phyloP scores from a whole-genome alignment of 2,888 invertebrate genomes.

The Germaria angustata region DNA sequence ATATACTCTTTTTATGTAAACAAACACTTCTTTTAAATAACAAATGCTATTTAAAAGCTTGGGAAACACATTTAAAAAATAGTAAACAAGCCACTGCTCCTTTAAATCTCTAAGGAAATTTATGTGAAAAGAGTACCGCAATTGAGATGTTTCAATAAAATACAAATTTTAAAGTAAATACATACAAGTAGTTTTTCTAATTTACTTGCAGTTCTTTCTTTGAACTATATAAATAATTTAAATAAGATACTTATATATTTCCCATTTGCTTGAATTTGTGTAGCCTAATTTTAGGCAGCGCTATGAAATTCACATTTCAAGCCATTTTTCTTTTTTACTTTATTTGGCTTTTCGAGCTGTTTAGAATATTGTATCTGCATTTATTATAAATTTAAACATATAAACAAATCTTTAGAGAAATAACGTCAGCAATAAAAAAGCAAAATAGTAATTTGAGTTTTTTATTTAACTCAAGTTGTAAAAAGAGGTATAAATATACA shows the following conservation, averaged over 20 bases:
- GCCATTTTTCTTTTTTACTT: background rate
- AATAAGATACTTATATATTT: conserved; percentile 22
- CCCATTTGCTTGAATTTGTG: background rate
- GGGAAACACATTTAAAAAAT: too few relatives aligned
- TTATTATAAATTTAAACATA: conserved; percentile 56
- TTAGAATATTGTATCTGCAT: conserved; percentile 54
- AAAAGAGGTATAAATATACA: conserved; percentile 38
- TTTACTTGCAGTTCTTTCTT: background rate
- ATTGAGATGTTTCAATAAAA: background rate
- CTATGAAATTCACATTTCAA: background rate
- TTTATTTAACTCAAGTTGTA: conserved; percentile 12
- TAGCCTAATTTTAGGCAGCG: conserved; percentile 28
- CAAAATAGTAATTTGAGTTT: conserved; percentile 46
- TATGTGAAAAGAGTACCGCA: background rate
- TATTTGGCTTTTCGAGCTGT: background rate
- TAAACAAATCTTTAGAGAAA: conserved; percentile 65
- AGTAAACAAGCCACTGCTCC: too few relatives aligned
- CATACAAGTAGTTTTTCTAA: background rate
- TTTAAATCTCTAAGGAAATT: too few relatives aligned
- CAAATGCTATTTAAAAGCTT: too few relatives aligned
- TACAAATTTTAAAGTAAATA: background rate
- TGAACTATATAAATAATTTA: conserved; percentile 28
- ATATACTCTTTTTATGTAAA: too few relatives aligned
- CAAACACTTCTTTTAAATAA: too few relatives aligned
- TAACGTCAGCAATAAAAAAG: conserved; percentile 62